Evolutionary conservation across 2,797 vertebrate species (phyloP), one percentile per base, ranked within the genome.

Genomic region (Silurus lanzhouensis): DNA sequence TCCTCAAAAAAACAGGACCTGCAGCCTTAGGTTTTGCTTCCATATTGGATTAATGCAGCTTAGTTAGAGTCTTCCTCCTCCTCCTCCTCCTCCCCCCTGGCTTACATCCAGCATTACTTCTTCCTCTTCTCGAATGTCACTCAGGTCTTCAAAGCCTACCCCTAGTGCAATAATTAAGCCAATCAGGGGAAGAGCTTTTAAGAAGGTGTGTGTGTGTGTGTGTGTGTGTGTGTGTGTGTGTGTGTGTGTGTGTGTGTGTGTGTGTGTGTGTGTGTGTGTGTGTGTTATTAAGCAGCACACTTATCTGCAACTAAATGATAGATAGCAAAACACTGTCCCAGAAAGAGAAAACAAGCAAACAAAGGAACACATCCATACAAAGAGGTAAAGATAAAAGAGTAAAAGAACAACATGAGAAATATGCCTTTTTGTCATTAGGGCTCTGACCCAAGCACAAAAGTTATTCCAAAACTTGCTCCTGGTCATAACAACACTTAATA

Each of bases 41-140:
- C 78, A 90, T 89, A 84, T 57, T 93, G 92, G 92, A 93, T 93
- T 94, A 92, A 92, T 88, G 75, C 88, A 87, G 90, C 90, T 89
- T 91, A 87, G 77, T 83, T 68, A 72, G 87, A 86, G 81, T 90
- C 67, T 85, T 87, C 84, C 86, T 27, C 27, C 27, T 27, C 27
- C 27, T 27, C 81, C 20, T 44, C 63, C 70, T 46, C 66, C 27
- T 66, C 20, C 68, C 20, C 15, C 58, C 87, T 85, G 86, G 82
- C 88, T 81, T 75, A 87, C 20, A 78, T 82, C 82, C 78, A 83
- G 81, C 79, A 81, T 61, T 61, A 77, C 77, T 74, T 89, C 86
- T 91, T 90, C 90, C 88, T 74, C 72, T 89, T 88, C 86, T 89
- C 80, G 83, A 81, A 81, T 85, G 88, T 84, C 86, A 86, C 82